These are phyloP conservation scores for Acyrthosiphon pisum DNA, from an alignment of 1,140 invertebrate genomes.

Conservation along the genomic window DNA sequence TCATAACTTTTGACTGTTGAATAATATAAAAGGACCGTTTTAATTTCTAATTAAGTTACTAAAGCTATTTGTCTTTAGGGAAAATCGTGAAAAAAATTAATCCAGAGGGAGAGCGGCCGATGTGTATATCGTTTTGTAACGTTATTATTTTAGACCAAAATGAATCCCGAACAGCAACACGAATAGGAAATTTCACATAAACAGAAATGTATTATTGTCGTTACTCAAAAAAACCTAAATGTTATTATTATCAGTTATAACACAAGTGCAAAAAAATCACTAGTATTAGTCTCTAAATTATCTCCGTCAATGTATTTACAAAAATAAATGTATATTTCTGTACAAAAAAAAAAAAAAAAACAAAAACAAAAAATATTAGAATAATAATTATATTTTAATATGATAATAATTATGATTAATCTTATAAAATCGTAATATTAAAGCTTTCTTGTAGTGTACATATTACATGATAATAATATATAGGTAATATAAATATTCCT, in stretches of 20 bases:
- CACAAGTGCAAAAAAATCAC: not conserved
- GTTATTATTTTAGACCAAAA: not conserved
- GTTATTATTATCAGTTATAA: not conserved
- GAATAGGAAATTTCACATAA: not conserved
- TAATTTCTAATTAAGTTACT: constrained; percentile 37
- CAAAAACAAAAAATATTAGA: not conserved
- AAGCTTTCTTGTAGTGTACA: not conserved
- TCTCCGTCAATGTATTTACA: not conserved
- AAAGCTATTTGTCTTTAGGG: constrained; percentile 29
- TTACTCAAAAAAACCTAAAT: not conserved
- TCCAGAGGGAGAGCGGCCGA: not conserved
- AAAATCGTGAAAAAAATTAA: not conserved
- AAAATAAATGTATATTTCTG: not conserved
- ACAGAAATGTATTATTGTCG: not conserved
- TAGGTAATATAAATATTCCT: too few species aligned
- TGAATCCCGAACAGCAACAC: not conserved
- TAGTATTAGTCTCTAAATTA: too few species aligned
- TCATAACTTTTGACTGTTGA: not conserved
- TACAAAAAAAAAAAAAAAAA: not conserved
- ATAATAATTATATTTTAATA: not conserved
- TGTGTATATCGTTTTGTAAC: not conserved
- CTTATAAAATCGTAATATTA: not conserved
- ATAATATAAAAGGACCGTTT: not conserved
- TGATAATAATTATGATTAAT: not conserved
- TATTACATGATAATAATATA: not conserved